Evolutionary conservation across 2,797 vertebrate genomes (phyloP), one percentile per base, ranked within the genome.

Genomic region (Microcaecilia unicolor): DNA sequence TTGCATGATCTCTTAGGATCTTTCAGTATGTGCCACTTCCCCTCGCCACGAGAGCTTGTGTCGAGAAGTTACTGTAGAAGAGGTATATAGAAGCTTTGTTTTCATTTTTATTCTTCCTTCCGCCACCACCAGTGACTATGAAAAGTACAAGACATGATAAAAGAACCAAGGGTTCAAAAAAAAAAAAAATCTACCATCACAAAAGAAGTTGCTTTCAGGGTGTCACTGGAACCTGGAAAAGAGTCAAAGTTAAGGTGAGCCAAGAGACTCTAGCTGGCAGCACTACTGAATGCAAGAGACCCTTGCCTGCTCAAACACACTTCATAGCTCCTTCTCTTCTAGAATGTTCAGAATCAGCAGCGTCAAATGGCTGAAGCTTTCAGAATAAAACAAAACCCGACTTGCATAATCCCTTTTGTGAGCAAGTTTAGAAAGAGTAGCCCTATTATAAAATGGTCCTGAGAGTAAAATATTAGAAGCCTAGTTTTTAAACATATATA

Each of bases 41-140:
- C 43, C 67, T 25, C 65, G 67, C 58, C 52, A 53, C 48, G 50
- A 58, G 71, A 70, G 59, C 51, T 55, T 69, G 67, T 64, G 44
- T 66, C 59, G 70, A 54, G 65, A 55, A 74, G 59, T 70, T 64
- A 65, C 63, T 57, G 67, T 74, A 78, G 72, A 88, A 85, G 84
- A 91, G 88, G 88, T 89, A 85, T 88, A 80, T 80, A 65, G 70
- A 67, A 64, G 64, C 31, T 57, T 60, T 59, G 70, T 56, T 57
- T 6, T 23, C 8, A 8, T 15, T 17, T 14, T 40, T 19, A n/a
- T 12, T 18, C 44, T 14, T 39, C 47, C 43, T 39, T 15, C 5
- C 55, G 46, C 44, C 32, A 58, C 61, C 71, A 57, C 65, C 49
- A 70, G 43, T 43, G 30, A n/a, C 37, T 45, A 48, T 37, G 45